Evolutionary conservation across 2,113 vertebrate species (phyloP).

Genomic region (Rhea americana): DNA sequence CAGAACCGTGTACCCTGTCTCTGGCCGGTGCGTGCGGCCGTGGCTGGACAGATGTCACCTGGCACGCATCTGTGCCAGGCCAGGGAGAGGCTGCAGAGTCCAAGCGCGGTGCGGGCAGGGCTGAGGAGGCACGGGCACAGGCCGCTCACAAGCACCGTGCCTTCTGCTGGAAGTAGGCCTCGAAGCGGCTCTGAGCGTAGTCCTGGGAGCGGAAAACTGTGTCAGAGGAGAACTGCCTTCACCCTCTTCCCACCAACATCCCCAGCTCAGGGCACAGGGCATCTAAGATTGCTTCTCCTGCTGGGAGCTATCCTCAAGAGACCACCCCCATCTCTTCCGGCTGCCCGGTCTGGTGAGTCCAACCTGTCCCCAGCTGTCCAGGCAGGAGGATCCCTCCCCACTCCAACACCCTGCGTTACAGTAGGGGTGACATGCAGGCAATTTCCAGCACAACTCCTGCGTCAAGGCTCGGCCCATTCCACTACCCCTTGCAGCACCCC

Average conservation of each 20-base stretch:
- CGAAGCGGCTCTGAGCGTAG: constrained; percentile 88
- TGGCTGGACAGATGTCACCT: too few relatives aligned
- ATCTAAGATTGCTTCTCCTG: background rate
- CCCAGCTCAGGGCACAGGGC: background rate
- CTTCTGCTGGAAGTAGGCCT: constrained; percentile 85
- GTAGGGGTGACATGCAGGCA: fast-evolving
- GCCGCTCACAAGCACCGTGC: background rate
- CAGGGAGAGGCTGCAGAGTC: too few relatives aligned
- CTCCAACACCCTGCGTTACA: background rate
- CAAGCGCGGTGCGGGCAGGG: too few relatives aligned
- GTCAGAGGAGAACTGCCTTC: background rate
- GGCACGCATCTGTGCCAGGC: too few relatives aligned
- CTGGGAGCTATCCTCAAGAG: background rate
- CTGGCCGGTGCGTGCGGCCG: background rate
- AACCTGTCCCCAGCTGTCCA: background rate
- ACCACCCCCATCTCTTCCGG: too few relatives aligned
- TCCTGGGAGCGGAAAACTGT: constrained; percentile 71
- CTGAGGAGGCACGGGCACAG: background rate
- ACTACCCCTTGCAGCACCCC: background rate
- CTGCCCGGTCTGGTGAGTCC: background rate
- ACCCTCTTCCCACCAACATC: background rate
- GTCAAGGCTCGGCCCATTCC: too few relatives aligned
- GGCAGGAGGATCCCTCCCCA: background rate
- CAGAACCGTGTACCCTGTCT: fast-evolving
- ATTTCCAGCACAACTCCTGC: too few relatives aligned